These are phyloP conservation scores for Dendrocopos noguchii DNA, from an alignment of 2,113 vertebrate species.

Conservation along the genomic window DNA sequence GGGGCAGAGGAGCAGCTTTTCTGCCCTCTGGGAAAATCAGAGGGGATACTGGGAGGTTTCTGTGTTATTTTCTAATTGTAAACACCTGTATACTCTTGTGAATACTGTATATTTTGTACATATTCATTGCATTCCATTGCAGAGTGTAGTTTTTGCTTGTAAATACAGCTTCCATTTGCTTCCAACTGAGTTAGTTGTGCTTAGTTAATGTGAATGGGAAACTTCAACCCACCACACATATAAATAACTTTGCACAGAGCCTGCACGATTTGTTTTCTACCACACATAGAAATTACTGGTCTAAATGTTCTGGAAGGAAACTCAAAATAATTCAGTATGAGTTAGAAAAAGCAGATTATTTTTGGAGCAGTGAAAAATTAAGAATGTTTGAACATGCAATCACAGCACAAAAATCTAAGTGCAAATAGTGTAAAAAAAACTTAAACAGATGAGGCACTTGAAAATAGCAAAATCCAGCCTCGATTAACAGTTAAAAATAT, in stretches of 20 bases:
- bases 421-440: neutral
- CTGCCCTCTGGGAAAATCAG: no score
- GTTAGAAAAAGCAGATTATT: neutral
- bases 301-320: neutral
- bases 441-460: neutral
- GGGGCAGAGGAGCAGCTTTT: no score
- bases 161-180: no score
- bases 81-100: no score
- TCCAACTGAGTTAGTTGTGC: no score
- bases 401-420: neutral
- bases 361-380: neutral
- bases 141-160: no score
- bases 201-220: no score
- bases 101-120: no score
- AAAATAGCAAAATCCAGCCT: neutral
- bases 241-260: neutral
- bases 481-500: neutral
- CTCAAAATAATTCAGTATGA: neutral
- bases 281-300: neutral
- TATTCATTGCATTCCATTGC: no score
- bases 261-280: neutral
- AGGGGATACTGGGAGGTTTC: no score
- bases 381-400: neutral
- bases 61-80: no score
- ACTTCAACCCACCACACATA: no score